These are phyloP conservation scores for Trichosurus vulpecula DNA, from an alignment of 2,797 vertebrate species.

Conservation along the genomic window DNA sequence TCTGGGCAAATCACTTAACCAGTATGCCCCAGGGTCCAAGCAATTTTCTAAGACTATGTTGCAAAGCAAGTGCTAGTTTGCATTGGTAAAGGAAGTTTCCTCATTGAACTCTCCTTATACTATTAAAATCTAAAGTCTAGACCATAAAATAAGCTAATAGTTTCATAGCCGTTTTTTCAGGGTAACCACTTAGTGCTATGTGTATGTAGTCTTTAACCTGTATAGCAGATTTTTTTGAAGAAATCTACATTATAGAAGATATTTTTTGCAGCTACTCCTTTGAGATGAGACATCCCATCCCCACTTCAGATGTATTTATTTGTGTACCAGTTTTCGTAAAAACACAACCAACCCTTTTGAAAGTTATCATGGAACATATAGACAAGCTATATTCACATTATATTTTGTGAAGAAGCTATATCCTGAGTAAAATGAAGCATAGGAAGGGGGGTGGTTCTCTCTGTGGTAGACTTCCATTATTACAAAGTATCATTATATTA, in stretches of 20 bases:
- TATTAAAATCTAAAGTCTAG: not conserved
- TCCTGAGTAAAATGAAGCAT: not conserved
- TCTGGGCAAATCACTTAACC: not conserved
- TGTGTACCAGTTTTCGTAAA: not conserved
- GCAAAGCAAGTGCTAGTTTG: not conserved
- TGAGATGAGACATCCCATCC: not conserved
- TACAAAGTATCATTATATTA: not conserved
- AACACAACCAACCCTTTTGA: not conserved
- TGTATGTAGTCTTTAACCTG: not conserved
- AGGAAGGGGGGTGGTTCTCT: not conserved
- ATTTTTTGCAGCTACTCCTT: not conserved
- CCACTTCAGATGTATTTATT: not conserved
- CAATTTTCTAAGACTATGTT: not conserved
- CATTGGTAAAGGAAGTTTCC: not conserved
- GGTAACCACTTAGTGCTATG: not conserved
- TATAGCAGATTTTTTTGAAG: not conserved
- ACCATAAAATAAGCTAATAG: not conserved
- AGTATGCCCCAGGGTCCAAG: not conserved
- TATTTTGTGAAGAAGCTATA: conserved; percentile 1
- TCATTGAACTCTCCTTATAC: not conserved
- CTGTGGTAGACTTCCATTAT: not conserved
- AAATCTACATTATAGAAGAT: not conserved
- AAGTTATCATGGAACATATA: not conserved
- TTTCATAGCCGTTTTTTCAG: not conserved
- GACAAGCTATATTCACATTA: not conserved